Conservation (phyloP, 2,888 invertebrate species). For the Lasioglossum villosulum region DNA sequence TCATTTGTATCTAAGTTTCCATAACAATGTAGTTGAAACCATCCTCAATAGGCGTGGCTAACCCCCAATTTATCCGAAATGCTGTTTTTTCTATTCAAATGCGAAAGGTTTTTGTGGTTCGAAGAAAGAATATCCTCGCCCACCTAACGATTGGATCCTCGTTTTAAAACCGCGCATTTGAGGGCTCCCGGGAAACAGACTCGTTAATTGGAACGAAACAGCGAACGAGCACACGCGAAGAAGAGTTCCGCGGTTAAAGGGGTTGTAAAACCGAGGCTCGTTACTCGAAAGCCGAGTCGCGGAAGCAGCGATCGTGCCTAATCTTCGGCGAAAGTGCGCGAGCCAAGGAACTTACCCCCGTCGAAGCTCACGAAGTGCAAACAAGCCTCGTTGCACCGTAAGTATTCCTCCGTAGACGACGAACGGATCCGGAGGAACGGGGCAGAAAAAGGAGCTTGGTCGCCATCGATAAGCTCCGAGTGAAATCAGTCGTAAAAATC, state of each 20-base stretch:
- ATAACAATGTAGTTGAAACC: neutral
- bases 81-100: neutral
- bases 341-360: slow-evolving; percentile 51
- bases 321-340: slow-evolving; percentile 60
- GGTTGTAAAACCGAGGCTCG: slow-evolving; percentile 34
- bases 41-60: neutral
- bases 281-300: slow-evolving; percentile 15
- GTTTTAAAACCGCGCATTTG: neutral
- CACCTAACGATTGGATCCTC: neutral
- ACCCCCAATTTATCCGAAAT: neutral
- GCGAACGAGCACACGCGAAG: neutral
- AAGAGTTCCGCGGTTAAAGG: neutral
- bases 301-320: slow-evolving; percentile 63
- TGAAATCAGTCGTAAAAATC: slow-evolving; percentile 68
- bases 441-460: neutral
- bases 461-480: slow-evolving; percentile 41
- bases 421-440: slow-evolving; percentile 11
- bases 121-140: neutral
- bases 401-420: slow-evolving; percentile 58
- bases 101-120: neutral
- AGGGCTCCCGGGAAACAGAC: neutral
- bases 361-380: slow-evolving; percentile 72
- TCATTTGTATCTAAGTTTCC: neutral
- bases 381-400: slow-evolving; percentile 66
- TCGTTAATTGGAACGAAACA: slow-evolving; percentile 7